phyloP scores from a whole-genome alignment of 2,113 vertebrate genomes.

The Corythornis cristatus region DNA sequence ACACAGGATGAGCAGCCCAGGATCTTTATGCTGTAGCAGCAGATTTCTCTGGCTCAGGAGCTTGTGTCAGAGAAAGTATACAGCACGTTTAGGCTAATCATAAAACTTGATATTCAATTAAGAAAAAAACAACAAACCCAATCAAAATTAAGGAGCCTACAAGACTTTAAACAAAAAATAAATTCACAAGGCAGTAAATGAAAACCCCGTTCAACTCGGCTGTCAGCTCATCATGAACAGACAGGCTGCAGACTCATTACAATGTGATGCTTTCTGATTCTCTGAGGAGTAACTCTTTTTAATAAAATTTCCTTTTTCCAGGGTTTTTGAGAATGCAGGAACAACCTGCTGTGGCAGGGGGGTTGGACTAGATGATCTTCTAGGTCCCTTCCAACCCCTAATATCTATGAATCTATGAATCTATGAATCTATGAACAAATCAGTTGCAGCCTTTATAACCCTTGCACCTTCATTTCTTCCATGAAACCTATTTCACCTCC shows the following conservation, averaged over 20 bases:
- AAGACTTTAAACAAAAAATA: not conserved
- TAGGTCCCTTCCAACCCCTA: too few relatives aligned
- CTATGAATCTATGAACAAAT: too few relatives aligned
- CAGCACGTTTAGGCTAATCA: not conserved
- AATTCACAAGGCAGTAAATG: not conserved
- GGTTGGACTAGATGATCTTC: too few relatives aligned
- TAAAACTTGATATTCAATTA: not conserved
- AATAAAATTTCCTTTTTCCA: not conserved
- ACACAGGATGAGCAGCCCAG: not conserved
- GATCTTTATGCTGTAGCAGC: not conserved
- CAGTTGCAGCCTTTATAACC: not conserved
- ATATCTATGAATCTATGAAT: too few relatives aligned
- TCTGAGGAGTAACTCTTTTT: not conserved
- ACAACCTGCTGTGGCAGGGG: too few relatives aligned
- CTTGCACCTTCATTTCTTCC: not conserved
- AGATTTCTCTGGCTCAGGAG: not conserved
- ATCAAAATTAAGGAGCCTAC: not conserved
- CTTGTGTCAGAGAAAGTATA: not conserved
- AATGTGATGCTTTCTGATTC: not conserved
- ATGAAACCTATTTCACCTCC: not conserved
- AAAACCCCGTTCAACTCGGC: not conserved
- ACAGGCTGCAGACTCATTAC: not conserved
- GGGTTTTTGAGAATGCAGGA: not conserved
- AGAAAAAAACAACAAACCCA: not conserved
- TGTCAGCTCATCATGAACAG: not conserved